phyloP scores from a whole-genome alignment of 2,888 invertebrate species.

The Coenonympha glycerion region DNA sequence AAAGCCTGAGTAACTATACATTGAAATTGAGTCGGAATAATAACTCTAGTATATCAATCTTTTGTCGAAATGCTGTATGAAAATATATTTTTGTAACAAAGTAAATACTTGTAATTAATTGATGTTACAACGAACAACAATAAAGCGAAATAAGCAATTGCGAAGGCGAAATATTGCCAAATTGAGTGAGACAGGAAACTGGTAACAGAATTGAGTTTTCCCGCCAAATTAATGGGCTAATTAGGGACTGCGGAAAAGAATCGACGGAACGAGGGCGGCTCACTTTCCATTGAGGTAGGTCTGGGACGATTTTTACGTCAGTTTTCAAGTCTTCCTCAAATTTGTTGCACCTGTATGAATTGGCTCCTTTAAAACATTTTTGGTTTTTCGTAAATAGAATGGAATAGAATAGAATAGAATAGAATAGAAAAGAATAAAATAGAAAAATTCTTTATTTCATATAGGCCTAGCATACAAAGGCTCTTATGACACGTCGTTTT shows the following conservation, averaged over 20 bases:
- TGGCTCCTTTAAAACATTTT: too few relatives aligned
- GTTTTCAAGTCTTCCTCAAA: slow-evolving; percentile 58
- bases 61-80: too few relatives aligned
- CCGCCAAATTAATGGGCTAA: slow-evolving; percentile 58
- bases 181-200: slow-evolving; percentile 23
- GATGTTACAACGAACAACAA: slow-evolving; percentile 16
- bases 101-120: neutral
- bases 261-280: slow-evolving; percentile 41
- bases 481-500: too few relatives aligned
- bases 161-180: slow-evolving; percentile 16
- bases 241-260: slow-evolving; percentile 58
- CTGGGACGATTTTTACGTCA: slow-evolving; percentile 72
- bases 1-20: too few relatives aligned
- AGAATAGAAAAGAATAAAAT: too few relatives aligned
- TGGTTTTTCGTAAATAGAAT: too few relatives aligned
- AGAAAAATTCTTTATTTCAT: too few relatives aligned
- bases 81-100: neutral
- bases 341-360: slow-evolving; percentile 29
- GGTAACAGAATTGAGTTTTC: slow-evolving; percentile 32
- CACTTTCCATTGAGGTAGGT: slow-evolving; percentile 65
- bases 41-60: too few relatives aligned
- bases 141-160: slow-evolving; percentile 24
- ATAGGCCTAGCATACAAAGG: too few relatives aligned
- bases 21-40: too few relatives aligned
- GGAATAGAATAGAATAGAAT: too few relatives aligned